These are phyloP conservation scores for Macrophya annulata DNA, from an alignment of 2,888 invertebrate genomes.

Conservation along the genomic window DNA sequence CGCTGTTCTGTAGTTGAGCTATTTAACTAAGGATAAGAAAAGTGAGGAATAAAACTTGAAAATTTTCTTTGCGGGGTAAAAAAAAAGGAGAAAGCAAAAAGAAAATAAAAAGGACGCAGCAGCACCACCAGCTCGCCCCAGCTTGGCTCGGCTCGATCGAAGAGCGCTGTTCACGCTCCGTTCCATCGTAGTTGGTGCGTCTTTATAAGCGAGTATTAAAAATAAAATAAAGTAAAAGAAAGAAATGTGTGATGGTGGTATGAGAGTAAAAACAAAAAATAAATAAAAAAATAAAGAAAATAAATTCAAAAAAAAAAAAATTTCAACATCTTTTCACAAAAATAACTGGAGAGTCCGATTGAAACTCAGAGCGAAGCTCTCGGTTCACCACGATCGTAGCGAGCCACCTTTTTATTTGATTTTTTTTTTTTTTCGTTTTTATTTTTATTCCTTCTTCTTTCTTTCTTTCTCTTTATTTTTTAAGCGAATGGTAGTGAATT, in stretches of 20 bases:
- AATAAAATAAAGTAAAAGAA: slow-evolving; percentile 16
- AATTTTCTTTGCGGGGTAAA: not conserved
- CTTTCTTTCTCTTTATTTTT: not conserved
- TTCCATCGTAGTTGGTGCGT: not conserved
- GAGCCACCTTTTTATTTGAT: not conserved
- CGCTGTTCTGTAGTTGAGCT: not conserved
- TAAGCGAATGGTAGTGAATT: slow-evolving; percentile 44
- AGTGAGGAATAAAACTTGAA: not conserved
- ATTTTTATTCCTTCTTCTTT: not conserved
- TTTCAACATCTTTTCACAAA: slow-evolving; percentile 30
- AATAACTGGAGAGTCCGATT: slow-evolving; percentile 28
- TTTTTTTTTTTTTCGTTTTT: not conserved
- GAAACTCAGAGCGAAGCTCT: slow-evolving; percentile 23
- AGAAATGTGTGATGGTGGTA: not conserved
- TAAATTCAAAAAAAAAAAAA: not conserved
- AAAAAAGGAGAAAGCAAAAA: not conserved
- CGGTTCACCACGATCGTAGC: not conserved
- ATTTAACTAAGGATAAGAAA: not conserved
- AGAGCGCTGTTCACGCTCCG: slow-evolving; percentile 14
- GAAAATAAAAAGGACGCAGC: not conserved
- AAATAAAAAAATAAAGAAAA: not conserved
- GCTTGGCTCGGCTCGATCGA: slow-evolving; percentile 17
- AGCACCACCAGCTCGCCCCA: not conserved
- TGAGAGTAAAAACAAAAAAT: not conserved
- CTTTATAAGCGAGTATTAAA: slow-evolving; percentile 36